These are phyloP conservation scores for Kryptopterus vitreolus DNA, from an alignment of 2,797 vertebrate species.

Conservation along the genomic window DNA sequence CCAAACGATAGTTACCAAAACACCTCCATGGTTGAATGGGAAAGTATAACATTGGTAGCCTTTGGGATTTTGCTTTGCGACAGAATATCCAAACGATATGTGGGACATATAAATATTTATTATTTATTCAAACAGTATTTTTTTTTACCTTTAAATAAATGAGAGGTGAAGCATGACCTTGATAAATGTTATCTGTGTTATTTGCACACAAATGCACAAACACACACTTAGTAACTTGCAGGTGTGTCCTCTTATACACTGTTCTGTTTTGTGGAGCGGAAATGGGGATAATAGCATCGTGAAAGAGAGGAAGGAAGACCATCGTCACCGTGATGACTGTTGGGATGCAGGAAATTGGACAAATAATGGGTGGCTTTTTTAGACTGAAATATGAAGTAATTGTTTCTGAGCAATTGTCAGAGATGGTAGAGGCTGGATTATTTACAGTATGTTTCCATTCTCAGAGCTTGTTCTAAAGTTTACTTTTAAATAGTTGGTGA, in stretches of 20 bases:
- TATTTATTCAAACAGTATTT: neutral
- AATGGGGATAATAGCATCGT: constrained; percentile 65
- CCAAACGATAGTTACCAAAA: neutral
- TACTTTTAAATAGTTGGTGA: neutral
- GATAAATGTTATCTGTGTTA: constrained; percentile 44
- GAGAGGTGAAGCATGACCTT: constrained; percentile 48
- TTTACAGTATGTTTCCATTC: neutral
- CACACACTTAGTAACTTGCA: constrained; percentile 53
- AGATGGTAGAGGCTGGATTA: neutral
- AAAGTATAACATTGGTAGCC: too few species aligned
- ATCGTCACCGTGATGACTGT: constrained; percentile 40
- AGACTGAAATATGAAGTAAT: constrained; percentile 6
- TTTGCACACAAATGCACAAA: constrained; percentile 32
- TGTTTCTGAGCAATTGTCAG: constrained; percentile 5
- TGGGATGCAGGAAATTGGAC: constrained; percentile 10
- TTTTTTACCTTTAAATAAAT: neutral
- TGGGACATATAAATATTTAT: neutral
- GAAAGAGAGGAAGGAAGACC: constrained; percentile 60
- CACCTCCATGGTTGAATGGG: neutral
- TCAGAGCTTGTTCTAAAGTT: neutral
- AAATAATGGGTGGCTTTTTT: constrained; percentile 24
- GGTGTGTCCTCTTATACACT: constrained; percentile 69
- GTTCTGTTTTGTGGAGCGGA: constrained; percentile 59
- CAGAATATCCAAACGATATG: too few species aligned
- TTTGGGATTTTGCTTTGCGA: too few species aligned